A percentile compares a stretch with the other conserved stretches of the same genome.
phyloP scores from a whole-genome alignment of 2,888 invertebrate genomes.

The Drosophila phalerata region DNA sequence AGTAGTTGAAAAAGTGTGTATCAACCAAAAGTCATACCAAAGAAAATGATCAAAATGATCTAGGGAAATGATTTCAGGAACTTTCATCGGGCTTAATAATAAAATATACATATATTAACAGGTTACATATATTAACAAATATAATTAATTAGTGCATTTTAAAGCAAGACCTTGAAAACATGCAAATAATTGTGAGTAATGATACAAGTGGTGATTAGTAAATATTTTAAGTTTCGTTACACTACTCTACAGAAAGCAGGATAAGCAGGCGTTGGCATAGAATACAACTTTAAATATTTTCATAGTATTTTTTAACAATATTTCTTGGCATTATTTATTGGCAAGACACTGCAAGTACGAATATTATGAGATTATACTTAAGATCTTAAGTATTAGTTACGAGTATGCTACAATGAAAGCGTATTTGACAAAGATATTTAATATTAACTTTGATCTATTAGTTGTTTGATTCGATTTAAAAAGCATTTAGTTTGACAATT shows the following conservation, averaged over 20 bases:
- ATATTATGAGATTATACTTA: constrained; percentile 13
- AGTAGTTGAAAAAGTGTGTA: constrained; percentile 30
- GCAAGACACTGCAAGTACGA: constrained; percentile 11
- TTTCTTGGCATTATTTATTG: constrained; percentile 17
- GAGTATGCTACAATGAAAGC: constrained; percentile 40
- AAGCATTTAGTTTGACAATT: constrained; percentile 45
- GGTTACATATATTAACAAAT: constrained; percentile 3
- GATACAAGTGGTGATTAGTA: constrained; percentile 23
- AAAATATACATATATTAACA: constrained; percentile 10
- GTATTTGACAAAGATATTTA: constrained; percentile 23
- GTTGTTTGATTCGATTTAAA: constrained; percentile 17
- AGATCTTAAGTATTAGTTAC: constrained; percentile 26
- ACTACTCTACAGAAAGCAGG: constrained; percentile 37
- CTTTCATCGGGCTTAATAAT: constrained; percentile 30
- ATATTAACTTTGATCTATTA: constrained; percentile 19
- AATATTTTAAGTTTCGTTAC: constrained; percentile 2
- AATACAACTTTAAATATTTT: constrained; percentile 17
- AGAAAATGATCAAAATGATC: constrained; percentile 58
- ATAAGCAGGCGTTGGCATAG: constrained; percentile 46
- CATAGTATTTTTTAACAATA: neutral
- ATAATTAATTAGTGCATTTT: constrained; percentile 17
- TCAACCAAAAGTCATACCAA: constrained; percentile 45
- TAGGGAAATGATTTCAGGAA: constrained; percentile 54
- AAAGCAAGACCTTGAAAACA: constrained; percentile 45
- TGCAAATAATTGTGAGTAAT: constrained; percentile 49